These are phyloP conservation scores for Peromyscus polionotus DNA, from an alignment of 2,113 vertebrate genomes.

Conservation along the genomic window DNA sequence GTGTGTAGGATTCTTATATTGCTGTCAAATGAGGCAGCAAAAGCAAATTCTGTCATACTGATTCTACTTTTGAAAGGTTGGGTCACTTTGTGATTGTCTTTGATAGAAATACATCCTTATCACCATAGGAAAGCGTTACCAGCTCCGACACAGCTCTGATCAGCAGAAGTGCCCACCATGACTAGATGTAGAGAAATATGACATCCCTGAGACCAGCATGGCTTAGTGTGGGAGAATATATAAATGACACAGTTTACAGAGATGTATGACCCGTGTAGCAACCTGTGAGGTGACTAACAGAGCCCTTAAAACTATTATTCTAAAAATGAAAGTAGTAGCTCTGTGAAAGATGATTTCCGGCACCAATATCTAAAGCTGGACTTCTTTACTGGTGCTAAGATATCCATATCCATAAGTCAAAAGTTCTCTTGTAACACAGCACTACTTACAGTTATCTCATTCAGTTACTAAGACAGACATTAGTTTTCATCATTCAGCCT, in stretches of 20 bases:
- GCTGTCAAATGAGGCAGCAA: background rate
- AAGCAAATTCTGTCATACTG: conserved; percentile 3
- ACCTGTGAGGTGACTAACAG: background rate
- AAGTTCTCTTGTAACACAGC: background rate
- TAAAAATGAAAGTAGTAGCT: background rate
- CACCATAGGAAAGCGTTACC: background rate
- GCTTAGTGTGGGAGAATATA: background rate
- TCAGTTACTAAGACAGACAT: background rate
- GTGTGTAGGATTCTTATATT: conserved; percentile 14
- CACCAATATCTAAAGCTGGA: conserved; percentile 12
- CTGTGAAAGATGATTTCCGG: conserved; percentile 24
- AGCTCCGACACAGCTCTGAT: conserved; percentile 40
- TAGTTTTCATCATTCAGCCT: conserved; percentile 7
- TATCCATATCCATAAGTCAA: background rate
- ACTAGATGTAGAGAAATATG: background rate
- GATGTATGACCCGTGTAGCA: background rate
- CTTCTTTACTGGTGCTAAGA: background rate
- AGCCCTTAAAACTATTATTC: background rate
- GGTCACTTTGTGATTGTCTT: conserved; percentile 33
- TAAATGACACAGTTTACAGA: conserved; percentile 43
- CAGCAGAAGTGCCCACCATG: background rate
- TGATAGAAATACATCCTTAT: conserved; percentile 49
- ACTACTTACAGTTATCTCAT: background rate
- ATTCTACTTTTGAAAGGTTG: conserved; percentile 47
- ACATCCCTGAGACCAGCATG: background rate